A percentile compares a stretch with the other conserved stretches of the same genome.
Conservation (phyloP, 2,113 vertebrate genomes). For the Rhinopomastus cyanomelas region DNA sequence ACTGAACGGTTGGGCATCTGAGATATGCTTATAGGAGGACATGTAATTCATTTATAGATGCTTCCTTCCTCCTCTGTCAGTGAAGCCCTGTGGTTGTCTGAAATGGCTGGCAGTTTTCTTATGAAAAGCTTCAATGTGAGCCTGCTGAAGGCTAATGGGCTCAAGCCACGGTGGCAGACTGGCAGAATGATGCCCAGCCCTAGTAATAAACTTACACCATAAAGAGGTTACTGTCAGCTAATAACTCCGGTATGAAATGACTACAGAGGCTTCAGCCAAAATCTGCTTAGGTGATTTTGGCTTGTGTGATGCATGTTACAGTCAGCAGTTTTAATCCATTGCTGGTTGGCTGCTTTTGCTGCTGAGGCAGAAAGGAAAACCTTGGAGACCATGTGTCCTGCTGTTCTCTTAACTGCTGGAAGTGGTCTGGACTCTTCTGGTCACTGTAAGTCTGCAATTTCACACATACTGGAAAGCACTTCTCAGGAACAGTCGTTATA, state of each 20-base stretch:
- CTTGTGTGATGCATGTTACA: accelerated
- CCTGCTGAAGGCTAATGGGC: neutral
- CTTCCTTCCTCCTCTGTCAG: neutral
- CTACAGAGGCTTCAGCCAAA: neutral
- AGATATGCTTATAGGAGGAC: neutral
- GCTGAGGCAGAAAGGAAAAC: neutral
- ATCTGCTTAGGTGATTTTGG: neutral
- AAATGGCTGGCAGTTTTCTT: neutral
- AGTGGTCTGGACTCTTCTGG: neutral
- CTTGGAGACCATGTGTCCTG: neutral
- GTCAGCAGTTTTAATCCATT: neutral
- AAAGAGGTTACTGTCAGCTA: neutral
- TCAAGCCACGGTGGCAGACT: neutral
- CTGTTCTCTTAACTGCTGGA: neutral
- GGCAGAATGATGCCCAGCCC: neutral
- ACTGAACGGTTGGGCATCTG: no score
- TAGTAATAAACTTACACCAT: neutral
- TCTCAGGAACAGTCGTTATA: neutral
- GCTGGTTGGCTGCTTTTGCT: neutral
- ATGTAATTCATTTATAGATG: neutral
- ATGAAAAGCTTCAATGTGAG: neutral
- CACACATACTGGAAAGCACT: neutral
- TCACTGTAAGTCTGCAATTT: neutral
- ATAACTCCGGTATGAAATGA: neutral
- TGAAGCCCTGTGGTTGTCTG: neutral